Evolutionary conservation across 2,888 invertebrate species (phyloP), one percentile per base, ranked within the genome.

Genomic region (Bibio marci): DNA sequence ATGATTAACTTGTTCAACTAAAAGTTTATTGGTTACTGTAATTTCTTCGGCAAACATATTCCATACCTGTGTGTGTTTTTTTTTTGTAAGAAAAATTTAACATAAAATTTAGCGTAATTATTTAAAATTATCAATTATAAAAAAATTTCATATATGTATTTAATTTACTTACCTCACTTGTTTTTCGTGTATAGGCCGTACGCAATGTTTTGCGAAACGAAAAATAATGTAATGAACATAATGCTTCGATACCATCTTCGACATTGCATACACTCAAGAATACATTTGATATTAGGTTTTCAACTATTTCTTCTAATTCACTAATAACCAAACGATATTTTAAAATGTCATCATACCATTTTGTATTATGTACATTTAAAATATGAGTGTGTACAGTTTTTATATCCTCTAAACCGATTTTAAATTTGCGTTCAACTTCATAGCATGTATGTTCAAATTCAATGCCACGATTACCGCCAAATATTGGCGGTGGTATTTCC

Each of bases 201-300:
- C 71, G 71, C 38, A 88, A 64, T 12, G 75, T 78, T 50, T 78
- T 75, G 38, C 88, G 68, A 46, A 75, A 74, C 1, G 80, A 75
- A 49, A 82, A 85, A 54, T 80, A 81, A 52, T 80, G 72, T 49
- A 87, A 71, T 0, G 79, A 74, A 48, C 74, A 80, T 5, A 91
- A 63, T 2, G 80, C 70, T 44, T 83, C 75, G 8, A 91, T 69
- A 0, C 79, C 83, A 51, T 87, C 83, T 48, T 83, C 82, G 1
- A 87, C 73, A 47, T 82, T 82, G 38, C 76, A 77, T 7, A 85
- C 72, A 7, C 76, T 72, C 46, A 79, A 76, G 53, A 90, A 90
- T 0, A 82, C 78, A 1, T 75, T 71, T 35, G 76, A 73, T 30
- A 86, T 76, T 7, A 88, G 65, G 53, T 88, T 87, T 56, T 87